A percentile compares a stretch with the other conserved stretches of the same genome.
Conservation (phyloP, 2,113 vertebrate genomes). For the Amphiprion percula region DNA sequence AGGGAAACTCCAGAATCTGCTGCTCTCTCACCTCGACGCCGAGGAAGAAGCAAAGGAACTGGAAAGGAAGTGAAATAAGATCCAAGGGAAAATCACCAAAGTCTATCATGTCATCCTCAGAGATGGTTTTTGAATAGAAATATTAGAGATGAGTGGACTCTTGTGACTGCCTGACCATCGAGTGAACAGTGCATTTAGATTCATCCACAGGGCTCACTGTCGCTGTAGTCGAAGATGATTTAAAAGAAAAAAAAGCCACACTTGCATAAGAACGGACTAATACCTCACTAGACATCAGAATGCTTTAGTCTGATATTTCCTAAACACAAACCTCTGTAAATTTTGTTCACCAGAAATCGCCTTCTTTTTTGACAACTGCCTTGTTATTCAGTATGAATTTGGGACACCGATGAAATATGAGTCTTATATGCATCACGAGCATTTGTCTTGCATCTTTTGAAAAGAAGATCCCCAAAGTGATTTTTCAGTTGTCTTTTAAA, state of each 20-base stretch:
- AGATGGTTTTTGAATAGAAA: conserved; percentile 49
- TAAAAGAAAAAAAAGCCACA: conserved; percentile 26
- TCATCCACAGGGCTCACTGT: conserved; percentile 62
- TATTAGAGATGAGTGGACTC: conserved; percentile 23
- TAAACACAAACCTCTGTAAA: conserved; percentile 75
- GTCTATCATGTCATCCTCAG: conserved; percentile 59
- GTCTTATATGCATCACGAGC: conserved; percentile 37
- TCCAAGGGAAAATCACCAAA: conserved; percentile 76
- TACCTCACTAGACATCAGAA: conserved; percentile 82
- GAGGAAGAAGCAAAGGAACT: conserved; percentile 28
- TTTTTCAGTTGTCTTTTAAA: conserved; percentile 47
- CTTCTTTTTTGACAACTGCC: conserved; percentile 81
- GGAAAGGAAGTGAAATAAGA: conserved; percentile 42
- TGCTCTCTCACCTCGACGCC: not conserved
- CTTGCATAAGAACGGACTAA: conserved; percentile 60
- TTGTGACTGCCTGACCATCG: conserved; percentile 32
- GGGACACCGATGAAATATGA: conserved; percentile 30
- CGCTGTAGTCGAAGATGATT: conserved; percentile 32
- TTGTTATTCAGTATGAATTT: conserved; percentile 69
- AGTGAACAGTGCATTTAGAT: conserved; percentile 43
- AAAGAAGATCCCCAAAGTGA: conserved; percentile 15
- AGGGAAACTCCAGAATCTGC: not conserved
- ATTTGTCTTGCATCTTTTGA: conserved; percentile 53
- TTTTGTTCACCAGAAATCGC: conserved; percentile 80
- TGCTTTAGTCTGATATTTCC: conserved; percentile 77